phyloP scores from a whole-genome alignment of 2,888 invertebrate species.

The Nebria brevicollis region DNA sequence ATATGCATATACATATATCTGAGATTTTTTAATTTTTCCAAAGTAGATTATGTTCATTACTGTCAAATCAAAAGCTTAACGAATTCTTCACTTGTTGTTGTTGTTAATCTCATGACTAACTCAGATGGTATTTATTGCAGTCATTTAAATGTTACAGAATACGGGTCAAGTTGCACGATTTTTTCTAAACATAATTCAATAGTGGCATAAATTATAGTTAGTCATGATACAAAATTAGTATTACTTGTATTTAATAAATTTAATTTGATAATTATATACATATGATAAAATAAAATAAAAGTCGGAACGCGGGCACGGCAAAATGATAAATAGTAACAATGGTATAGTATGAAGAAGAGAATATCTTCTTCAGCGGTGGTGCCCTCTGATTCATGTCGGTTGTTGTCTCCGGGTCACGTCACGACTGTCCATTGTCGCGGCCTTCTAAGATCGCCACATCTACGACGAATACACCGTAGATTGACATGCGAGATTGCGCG shows the following conservation, averaged over 20 bases:
- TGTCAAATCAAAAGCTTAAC: constrained; percentile 1
- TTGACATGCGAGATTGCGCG: constrained; percentile 42
- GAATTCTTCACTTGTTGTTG: not conserved
- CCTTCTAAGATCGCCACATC: constrained; percentile 19
- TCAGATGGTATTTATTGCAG: not conserved
- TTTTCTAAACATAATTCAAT: not conserved
- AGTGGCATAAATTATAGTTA: not conserved
- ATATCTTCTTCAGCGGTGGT: constrained; percentile 30
- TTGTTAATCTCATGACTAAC: not conserved
- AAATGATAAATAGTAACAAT: constrained; percentile 38
- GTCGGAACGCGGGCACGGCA: not conserved
- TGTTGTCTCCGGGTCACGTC: constrained; percentile 9
- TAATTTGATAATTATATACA: too few relatives aligned
- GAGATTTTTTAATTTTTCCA: not conserved
- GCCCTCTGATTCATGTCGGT: constrained; percentile 16
- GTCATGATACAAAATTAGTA: too few relatives aligned
- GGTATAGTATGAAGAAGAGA: not conserved
- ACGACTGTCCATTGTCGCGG: constrained; percentile 41
- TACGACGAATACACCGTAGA: constrained; percentile 7
- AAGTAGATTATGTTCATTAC: constrained; percentile 1
- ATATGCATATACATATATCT: not conserved
- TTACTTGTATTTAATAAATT: too few relatives aligned
- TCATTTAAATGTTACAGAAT: not conserved
- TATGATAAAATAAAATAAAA: too few relatives aligned
- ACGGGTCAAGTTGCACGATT: not conserved